phyloP scores from a whole-genome alignment of 2,888 invertebrate genomes.

The Pachycephus smyrnensis region DNA sequence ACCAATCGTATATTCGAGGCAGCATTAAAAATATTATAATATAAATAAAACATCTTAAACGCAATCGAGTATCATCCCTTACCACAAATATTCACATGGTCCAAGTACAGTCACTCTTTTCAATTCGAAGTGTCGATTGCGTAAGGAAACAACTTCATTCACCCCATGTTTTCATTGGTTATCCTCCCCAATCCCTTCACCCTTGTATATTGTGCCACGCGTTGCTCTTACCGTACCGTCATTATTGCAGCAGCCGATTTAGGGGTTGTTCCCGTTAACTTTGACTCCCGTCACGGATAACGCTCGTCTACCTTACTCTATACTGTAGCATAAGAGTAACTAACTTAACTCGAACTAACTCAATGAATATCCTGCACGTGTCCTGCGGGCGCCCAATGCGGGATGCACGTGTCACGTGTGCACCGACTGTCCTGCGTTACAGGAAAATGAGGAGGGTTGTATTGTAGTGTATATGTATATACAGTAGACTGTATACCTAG shows the following conservation, averaged over 20 bases:
- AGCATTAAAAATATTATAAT: neutral
- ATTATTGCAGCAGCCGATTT: neutral
- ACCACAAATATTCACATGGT: neutral
- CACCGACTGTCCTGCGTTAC: constrained; percentile 17
- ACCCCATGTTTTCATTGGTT: neutral
- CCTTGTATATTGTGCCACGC: neutral
- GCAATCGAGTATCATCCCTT: neutral
- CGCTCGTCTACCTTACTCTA: neutral
- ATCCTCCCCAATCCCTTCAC: neutral
- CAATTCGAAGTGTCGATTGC: neutral
- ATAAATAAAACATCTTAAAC: neutral
- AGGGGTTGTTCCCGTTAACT: neutral
- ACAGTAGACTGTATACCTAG: neutral
- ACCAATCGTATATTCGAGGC: neutral
- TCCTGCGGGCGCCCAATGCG: constrained; percentile 33
- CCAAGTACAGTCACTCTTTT: neutral
- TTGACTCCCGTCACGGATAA: neutral
- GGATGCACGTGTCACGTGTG: constrained; percentile 40
- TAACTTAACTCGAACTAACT: neutral
- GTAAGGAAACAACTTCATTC: neutral
- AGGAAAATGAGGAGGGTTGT: neutral
- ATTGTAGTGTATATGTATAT: neutral
- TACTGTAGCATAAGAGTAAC: neutral
- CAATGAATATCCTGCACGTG: constrained; percentile 33
- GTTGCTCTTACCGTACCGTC: neutral